Evolutionary conservation across 2,797 vertebrate species (phyloP), one percentile per base, ranked within the genome.

Genomic region (Mallotus villosus): DNA sequence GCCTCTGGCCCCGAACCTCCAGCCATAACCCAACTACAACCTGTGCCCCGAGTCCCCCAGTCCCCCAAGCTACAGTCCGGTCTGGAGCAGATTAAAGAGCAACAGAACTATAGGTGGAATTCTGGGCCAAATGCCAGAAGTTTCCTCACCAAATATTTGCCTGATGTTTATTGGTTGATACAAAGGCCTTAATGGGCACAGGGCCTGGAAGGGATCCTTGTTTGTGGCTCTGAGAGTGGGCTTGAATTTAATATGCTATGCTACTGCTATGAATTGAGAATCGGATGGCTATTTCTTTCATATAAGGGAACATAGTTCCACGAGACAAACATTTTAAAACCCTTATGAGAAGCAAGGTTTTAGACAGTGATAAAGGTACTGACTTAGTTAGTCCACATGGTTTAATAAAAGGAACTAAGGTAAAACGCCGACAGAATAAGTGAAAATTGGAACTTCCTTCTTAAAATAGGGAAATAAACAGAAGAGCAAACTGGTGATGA

Each of bases 91-190:
- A 66, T 17, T 32, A 37, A 21, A 11, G n/a, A 41, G 58, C 22
- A 55, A 55, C 67, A 61, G 77, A 49, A 78, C 75, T 80, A 63
- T 24, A 65, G 74, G 80, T 67, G 77, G 81, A 70, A 81, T 80
- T 74, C 73, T 62, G 71, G 71, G 55, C 75, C 80, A 83, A 78
- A 83, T 73, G 73, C 24, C 73, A 74, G 67, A 63, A 62, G 71
- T 51, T 27, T 29, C 62, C 29, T 58, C 32, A 24, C 53, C 21
- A 0, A 74, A 67, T 68, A 46, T 67, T 74, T 65, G 24, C 76
- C 19, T 57, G 62, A 63, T 22, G n/a, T 41, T 71, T 72, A 41
- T 57, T 37, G 19, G 34, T 70, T 37, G 65, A 67, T 19, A 29
- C 37, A 19, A 59, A 67, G n/a, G 59, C 37, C 21, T 65, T 21